phyloP scores from a whole-genome alignment of 2,888 invertebrate species.

The Chymomyza amoena region DNA sequence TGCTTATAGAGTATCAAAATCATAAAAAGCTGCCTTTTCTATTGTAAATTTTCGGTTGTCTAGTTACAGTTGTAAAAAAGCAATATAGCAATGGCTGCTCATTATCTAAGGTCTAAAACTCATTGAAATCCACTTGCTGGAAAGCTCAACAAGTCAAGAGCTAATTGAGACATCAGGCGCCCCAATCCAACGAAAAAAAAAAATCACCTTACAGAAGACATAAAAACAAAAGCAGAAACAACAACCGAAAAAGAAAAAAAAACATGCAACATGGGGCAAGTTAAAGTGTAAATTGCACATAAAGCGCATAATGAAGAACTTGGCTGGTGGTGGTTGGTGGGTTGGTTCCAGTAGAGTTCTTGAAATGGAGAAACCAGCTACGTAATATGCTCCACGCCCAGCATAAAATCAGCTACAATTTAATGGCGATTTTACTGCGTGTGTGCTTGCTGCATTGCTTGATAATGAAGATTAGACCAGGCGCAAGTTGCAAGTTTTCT shows the following conservation, averaged over 20 bases:
- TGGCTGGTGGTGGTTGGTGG: no score
- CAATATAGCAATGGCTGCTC: neutral
- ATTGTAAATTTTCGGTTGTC: no score
- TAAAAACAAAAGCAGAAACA: slow-evolving; percentile 30
- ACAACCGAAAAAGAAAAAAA: slow-evolving; percentile 16
- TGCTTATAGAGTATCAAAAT: no score
- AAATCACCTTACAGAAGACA: slow-evolving; percentile 6
- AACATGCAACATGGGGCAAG: neutral
- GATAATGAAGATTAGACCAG: slow-evolving; percentile 62
- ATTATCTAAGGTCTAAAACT: neutral
- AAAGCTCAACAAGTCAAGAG: slow-evolving; percentile 23
- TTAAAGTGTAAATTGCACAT: neutral
- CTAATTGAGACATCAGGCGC: slow-evolving; percentile 64
- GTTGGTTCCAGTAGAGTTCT: neutral
- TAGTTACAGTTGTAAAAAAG: neutral
- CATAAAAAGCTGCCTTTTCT: no score
- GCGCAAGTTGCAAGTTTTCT: neutral
- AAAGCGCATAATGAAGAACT: no score
- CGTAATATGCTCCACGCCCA: slow-evolving; percentile 3
- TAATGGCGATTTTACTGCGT: slow-evolving; percentile 68
- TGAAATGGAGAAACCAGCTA: neutral
- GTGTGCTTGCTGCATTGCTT: slow-evolving; percentile 35
- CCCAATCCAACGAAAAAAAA: neutral
- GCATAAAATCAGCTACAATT: slow-evolving; percentile 65
- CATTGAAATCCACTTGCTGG: neutral